A percentile compares a stretch with the other conserved stretches of the same genome.
Evolutionary conservation across 2,113 vertebrate species (phyloP).

Genomic region (Probosciger aterrimus): DNA sequence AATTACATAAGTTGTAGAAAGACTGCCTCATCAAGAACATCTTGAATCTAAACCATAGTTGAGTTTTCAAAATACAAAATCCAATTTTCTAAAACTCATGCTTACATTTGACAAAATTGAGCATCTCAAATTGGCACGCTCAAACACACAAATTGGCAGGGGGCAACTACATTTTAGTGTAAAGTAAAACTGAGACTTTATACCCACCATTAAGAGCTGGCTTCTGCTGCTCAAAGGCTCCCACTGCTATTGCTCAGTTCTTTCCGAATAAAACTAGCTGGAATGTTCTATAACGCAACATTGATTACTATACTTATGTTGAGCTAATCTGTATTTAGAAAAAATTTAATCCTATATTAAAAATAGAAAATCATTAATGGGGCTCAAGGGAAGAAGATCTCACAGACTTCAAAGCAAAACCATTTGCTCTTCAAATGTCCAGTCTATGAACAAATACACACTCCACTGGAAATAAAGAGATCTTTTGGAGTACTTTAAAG

Average conservation of each 20-base stretch:
- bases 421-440: neutral
- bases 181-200: neutral
- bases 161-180: neutral
- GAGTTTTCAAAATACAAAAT: neutral
- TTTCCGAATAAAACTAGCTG: neutral
- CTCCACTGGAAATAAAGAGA: neutral
- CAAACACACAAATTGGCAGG: neutral
- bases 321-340: neutral
- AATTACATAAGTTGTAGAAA: neutral
- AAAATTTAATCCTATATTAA: neutral
- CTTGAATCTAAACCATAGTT: neutral
- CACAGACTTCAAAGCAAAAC: neutral
- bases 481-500: neutral
- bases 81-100: neutral
- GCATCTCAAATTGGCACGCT: neutral
- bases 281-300: neutral
- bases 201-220: neutral
- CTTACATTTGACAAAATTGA: neutral
- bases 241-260: neutral
- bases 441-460: neutral
- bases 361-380: neutral
- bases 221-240: neutral
- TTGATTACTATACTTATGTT: neutral
- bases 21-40: neutral
- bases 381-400: neutral